Base-by-base conservation (phyloP, 2,113 vertebrate genomes). In the Octodon degus region DNA sequence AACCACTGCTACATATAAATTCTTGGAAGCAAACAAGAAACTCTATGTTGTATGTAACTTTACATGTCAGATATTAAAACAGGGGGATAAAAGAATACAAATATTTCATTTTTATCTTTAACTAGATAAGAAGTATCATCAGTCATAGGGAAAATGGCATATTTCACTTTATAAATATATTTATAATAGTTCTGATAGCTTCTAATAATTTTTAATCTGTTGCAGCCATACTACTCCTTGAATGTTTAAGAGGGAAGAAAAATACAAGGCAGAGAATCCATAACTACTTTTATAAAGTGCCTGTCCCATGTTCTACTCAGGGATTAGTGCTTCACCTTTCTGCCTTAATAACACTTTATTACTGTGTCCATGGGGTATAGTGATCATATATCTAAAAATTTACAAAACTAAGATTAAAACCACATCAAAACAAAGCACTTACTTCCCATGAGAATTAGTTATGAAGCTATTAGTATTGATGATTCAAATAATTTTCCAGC, bases 401-500 rank as follows among this genome's bases (percentile, higher is more conserved):
- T 62, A 12, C 32, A 91, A 14, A 94, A 7, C 60, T 65, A 86
- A 96, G 68, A 86, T 87, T 94, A 95, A 86, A 95, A 74, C 40
- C 34, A 72, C 43, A 47, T 93, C 25, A 86, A 72, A 95, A 4
- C 30, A 55, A 76, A 62, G 47, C 30, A 47, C 5, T 12, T 60
- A 30, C 72, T 90, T 97, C 27, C 24, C 79, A 55, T 1, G 68
- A 60, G 24, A 90, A 62, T 84, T 94, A 80, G 86, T 96, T 94
- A 80, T 19, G 4, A 95, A 90, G 67, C 10, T 68, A 47, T 40
- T 72, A 34, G 6, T 88, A 67, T 60, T 90, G 19, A 72, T 8
- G 24, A 10, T 25, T 53, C 22, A 94, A 93, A 60, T 80, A 82
- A 82, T 68, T 97, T 90, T 80, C 74, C 34, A 90, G 16, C 2